Percentiles rank a stretch among this genome's conserved stretches.
Conservation (phyloP, 2,113 vertebrate species). For the Phocoena sinus region DNA sequence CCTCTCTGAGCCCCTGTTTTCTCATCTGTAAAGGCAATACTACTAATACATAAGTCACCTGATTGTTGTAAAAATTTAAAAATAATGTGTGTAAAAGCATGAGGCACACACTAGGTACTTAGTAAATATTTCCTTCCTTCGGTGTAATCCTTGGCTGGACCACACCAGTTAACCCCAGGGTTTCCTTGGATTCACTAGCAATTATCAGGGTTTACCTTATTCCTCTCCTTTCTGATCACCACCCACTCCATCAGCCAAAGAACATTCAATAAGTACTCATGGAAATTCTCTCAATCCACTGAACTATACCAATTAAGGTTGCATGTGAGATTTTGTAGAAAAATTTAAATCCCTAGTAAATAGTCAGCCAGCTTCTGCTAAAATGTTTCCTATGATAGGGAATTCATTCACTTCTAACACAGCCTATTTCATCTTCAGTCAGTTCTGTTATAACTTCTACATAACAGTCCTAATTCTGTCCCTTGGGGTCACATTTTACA, state of each 20-base stretch:
- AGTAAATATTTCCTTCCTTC: neutral
- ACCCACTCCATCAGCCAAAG: neutral
- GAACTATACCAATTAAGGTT: neutral
- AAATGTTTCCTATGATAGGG: neutral
- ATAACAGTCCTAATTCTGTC: neutral
- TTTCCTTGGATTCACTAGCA: neutral
- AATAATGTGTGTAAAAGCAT: neutral
- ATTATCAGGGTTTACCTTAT: neutral
- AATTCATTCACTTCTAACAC: neutral
- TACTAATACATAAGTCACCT: neutral
- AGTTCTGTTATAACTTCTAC: neutral
- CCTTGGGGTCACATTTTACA: neutral
- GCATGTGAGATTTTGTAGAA: neutral
- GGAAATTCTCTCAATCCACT: neutral
- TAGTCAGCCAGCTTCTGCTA: neutral
- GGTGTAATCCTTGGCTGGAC: neutral
- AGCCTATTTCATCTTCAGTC: neutral
- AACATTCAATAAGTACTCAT: neutral
- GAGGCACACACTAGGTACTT: neutral
- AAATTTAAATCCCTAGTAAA: neutral
- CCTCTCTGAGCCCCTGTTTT: neutral
- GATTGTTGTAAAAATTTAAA: neutral
- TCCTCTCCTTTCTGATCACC: constrained; percentile 4
- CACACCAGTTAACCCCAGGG: neutral
- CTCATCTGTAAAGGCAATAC: constrained; percentile 20